Conservation (phyloP, 1,140 invertebrate genomes). For the Diorhabda carinulata region DNA sequence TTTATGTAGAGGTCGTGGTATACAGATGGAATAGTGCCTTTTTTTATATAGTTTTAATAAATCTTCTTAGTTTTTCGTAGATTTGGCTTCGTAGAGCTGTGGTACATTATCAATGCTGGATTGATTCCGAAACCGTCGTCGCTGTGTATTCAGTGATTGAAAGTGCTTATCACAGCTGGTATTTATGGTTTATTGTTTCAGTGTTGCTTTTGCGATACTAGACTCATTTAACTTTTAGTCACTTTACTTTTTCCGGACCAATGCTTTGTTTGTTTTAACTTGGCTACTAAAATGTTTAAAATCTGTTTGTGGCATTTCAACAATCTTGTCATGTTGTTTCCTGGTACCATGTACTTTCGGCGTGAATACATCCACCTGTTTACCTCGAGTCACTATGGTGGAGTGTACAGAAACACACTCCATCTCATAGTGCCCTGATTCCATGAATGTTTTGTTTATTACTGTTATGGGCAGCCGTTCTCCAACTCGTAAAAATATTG, state of each 20-base stretch:
- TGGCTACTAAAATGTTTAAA: no score
- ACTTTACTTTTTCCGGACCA: not conserved
- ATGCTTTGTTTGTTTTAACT: no score
- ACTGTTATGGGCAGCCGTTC: not conserved
- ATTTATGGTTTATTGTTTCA: not conserved
- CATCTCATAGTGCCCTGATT: constrained; percentile 6
- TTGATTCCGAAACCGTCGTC: not conserved
- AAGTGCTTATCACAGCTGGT: not conserved
- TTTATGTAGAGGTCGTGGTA: not conserved
- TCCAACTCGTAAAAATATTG: constrained; percentile 4
- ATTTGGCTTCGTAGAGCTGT: not conserved
- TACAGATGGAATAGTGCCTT: not conserved
- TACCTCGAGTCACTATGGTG: not conserved
- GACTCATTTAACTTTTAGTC: not conserved
- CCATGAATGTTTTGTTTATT: constrained; percentile 6
- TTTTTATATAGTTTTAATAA: not conserved
- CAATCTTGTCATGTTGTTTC: no score
- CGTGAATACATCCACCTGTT: not conserved
- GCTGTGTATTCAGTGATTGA: not conserved
- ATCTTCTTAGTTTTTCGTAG: not conserved
- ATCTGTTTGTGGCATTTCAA: no score
- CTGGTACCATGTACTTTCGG: not conserved
- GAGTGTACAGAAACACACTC: constrained; percentile 10
- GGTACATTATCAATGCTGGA: not conserved
- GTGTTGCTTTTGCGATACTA: not conserved